Evolutionary conservation across 2,797 vertebrate genomes (phyloP).

Genomic region (Ceryle rudis): DNA sequence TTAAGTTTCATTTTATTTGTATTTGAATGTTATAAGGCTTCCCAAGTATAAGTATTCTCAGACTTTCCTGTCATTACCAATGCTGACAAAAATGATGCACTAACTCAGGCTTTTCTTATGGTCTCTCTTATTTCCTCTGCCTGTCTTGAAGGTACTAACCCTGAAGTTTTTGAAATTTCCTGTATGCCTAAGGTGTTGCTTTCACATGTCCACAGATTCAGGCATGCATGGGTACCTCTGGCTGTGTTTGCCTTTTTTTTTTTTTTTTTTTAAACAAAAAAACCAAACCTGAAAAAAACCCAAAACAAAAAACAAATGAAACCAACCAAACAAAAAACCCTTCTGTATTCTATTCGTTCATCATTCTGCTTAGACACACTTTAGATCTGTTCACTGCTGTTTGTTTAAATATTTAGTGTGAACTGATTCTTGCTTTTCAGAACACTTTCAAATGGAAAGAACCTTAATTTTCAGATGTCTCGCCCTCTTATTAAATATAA

Average conservation of each 20-base stretch:
- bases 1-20: not conserved
- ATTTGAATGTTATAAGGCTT: not conserved
- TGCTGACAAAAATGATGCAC: not conserved
- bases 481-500: not conserved
- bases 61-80: not conserved
- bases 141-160: not conserved
- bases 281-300: too few relatives aligned
- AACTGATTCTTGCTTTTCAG: not conserved
- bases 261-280: not conserved
- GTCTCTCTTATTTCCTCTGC: not conserved
- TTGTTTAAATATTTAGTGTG: not conserved
- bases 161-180: not conserved
- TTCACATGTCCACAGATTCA: not conserved
- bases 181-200: not conserved
- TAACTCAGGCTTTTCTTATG: rapidly evolving
- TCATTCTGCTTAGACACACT: not conserved
- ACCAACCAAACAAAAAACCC: too few relatives aligned
- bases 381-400: not conserved
- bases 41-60: not conserved
- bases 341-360: not conserved
- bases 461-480: not conserved
- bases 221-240: not conserved
- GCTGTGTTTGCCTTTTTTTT: not conserved
- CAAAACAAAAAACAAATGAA: too few relatives aligned
- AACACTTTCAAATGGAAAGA: not conserved